Evolutionary conservation across 2,797 vertebrate species (phyloP).

Genomic region (Myotis findleyi): DNA sequence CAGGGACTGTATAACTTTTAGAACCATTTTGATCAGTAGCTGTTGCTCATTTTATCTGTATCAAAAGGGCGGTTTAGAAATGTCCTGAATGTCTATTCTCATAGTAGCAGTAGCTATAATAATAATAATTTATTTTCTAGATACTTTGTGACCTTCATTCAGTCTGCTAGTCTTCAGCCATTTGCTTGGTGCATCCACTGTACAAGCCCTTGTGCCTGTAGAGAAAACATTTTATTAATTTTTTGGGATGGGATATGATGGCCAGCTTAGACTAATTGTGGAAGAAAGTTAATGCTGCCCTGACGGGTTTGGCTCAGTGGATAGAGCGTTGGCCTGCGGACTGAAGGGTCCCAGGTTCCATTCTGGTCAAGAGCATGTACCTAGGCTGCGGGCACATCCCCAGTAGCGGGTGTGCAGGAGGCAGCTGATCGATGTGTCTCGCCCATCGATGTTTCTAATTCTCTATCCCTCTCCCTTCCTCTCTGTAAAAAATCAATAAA

Average conservation of each 20-base stretch:
- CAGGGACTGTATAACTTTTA: background rate
- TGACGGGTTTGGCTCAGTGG: too few relatives aligned
- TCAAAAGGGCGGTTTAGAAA: background rate
- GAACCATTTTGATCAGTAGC: background rate
- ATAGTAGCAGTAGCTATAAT: background rate
- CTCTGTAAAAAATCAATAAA: too few relatives aligned
- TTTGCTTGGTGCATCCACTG: background rate
- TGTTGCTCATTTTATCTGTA: background rate
- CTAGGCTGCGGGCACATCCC: too few relatives aligned
- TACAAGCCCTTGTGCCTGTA: background rate
- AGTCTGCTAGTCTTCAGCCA: background rate
- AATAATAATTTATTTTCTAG: background rate
- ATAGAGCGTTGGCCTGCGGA: too few relatives aligned
- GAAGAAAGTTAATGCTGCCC: constrained; percentile 3
- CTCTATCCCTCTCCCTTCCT: too few relatives aligned
- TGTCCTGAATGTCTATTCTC: background rate
- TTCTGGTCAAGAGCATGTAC: too few relatives aligned
- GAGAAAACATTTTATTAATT: background rate
- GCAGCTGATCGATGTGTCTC: too few relatives aligned
- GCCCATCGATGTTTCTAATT: too few relatives aligned
- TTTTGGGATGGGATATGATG: background rate
- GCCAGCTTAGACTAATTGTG: background rate
- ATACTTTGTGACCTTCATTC: background rate
- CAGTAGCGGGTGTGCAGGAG: too few relatives aligned
- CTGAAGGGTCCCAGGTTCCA: too few relatives aligned